phyloP scores from a whole-genome alignment of 2,797 vertebrate species.

The Propithecus deckenii region DNA sequence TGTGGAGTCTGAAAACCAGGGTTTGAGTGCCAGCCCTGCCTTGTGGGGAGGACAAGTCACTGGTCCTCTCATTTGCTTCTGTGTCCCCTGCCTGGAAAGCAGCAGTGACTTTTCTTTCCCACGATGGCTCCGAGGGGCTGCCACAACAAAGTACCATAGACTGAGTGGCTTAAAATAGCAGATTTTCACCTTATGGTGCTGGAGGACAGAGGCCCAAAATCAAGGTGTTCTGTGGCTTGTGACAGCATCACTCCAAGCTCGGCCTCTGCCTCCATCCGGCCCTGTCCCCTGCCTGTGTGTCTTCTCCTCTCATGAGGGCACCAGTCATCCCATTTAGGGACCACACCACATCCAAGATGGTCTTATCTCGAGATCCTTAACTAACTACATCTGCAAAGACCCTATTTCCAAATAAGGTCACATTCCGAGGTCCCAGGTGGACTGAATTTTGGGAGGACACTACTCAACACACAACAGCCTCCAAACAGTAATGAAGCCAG shows the following conservation, averaged over 20 bases:
- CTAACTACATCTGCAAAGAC: neutral
- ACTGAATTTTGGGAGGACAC: neutral
- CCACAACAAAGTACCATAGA: neutral
- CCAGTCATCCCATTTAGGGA: neutral
- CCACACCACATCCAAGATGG: neutral
- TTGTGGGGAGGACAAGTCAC: neutral
- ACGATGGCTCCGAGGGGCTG: neutral
- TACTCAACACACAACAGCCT: neutral
- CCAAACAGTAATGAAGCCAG: neutral
- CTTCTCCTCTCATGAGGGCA: neutral
- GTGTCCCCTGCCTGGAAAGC: rapidly evolving
- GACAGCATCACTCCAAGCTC: neutral
- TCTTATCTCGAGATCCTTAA: neutral
- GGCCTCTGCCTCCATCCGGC: neutral
- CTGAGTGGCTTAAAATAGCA: neutral
- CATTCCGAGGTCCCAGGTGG: neutral
- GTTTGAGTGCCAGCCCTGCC: neutral
- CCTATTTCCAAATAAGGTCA: neutral
- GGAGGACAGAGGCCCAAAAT: neutral
- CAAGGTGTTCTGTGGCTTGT: neutral
- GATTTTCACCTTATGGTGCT: neutral
- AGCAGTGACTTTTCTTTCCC: neutral
- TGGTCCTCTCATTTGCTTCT: neutral
- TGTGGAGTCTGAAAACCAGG: neutral
- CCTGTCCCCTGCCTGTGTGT: neutral